Conservation (phyloP, 2,797 vertebrate species). For the Varecia variegata region DNA sequence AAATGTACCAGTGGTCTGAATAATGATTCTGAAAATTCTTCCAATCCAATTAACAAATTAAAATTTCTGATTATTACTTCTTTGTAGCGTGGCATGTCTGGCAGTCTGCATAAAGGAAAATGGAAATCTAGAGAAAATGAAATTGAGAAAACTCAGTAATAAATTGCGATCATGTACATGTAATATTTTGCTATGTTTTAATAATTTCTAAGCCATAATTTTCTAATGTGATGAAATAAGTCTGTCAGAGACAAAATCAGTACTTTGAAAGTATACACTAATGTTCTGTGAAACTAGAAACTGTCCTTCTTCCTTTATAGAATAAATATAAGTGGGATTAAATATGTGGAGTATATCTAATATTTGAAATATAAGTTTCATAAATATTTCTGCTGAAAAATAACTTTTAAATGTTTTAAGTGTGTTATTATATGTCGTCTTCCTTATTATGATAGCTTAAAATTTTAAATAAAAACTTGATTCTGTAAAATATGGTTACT, state of each 20-base stretch:
- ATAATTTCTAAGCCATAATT: slow-evolving; percentile 52
- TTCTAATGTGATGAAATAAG: slow-evolving; percentile 61
- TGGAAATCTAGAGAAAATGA: slow-evolving; percentile 17
- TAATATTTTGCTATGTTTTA: slow-evolving; percentile 46
- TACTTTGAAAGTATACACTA: slow-evolving; percentile 43
- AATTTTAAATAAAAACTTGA: neutral
- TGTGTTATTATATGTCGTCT: neutral
- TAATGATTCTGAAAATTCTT: slow-evolving; percentile 37
- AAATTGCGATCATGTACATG: slow-evolving; percentile 12
- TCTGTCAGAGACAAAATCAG: slow-evolving; percentile 61
- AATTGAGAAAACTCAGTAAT: slow-evolving; percentile 33
- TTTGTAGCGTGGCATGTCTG: neutral
- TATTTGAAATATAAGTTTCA: slow-evolving; percentile 19
- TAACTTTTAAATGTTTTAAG: neutral
- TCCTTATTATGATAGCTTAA: neutral
- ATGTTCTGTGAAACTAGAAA: slow-evolving; percentile 64
- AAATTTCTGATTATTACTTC: slow-evolving; percentile 21
- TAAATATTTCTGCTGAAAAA: slow-evolving; percentile 32
- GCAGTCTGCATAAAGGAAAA: neutral
- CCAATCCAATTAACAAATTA: slow-evolving; percentile 18
- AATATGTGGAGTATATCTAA: neutral
- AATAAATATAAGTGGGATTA: slow-evolving; percentile 28
- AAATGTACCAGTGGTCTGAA: neutral
- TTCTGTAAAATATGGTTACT: neutral
- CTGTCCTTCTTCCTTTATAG: slow-evolving; percentile 45